phyloP scores from a whole-genome alignment of 2,888 invertebrate genomes.

The Parthenolecanium corni region DNA sequence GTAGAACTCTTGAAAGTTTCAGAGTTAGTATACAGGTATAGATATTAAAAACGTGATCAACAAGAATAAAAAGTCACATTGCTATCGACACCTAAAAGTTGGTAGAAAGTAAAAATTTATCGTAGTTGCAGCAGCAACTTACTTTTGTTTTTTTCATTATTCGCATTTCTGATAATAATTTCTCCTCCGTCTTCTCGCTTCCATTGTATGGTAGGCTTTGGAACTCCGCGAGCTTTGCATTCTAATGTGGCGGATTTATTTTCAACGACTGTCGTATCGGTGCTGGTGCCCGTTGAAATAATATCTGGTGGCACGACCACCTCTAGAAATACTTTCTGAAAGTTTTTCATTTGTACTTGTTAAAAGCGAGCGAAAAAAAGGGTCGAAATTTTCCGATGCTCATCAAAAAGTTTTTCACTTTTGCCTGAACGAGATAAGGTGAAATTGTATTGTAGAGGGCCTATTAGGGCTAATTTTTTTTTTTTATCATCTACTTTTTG shows the following conservation, averaged over 20 bases:
- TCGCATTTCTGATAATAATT: constrained; percentile 61
- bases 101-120: constrained; percentile 38
- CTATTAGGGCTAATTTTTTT: no score
- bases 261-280: constrained; percentile 90
- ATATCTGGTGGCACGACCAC: constrained; percentile 87
- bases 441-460: no score
- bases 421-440: no score
- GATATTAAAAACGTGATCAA: neutral
- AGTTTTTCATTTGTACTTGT: no score
- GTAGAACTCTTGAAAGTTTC: no score
- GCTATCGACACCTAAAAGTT: constrained; percentile 23
- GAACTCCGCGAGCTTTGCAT: constrained; percentile 74
- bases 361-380: no score
- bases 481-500: no score
- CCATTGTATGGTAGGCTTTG: constrained; percentile 75
- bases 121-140: constrained; percentile 54
- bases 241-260: constrained; percentile 76
- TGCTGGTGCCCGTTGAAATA: constrained; percentile 77
- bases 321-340: constrained; percentile 70
- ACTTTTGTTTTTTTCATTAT: constrained; percentile 55
- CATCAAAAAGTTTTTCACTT: no score
- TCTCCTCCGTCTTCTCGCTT: constrained; percentile 73
- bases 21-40: neutral
- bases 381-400: no score
- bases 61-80: neutral